These are phyloP conservation scores for Myodes glareolus DNA, from an alignment of 2,113 vertebrate genomes.

Conservation along the genomic window DNA sequence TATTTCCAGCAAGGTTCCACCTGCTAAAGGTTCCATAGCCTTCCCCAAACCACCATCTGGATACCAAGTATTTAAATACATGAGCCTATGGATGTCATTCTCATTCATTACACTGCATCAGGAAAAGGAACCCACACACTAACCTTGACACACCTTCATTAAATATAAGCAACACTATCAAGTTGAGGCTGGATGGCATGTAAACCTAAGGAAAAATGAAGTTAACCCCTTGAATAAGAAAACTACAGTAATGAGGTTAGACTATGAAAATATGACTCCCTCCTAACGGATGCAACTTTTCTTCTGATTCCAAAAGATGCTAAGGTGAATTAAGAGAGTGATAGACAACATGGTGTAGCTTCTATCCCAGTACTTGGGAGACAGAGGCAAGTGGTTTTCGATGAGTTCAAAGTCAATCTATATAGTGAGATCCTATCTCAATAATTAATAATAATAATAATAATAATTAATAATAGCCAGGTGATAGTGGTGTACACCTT, in stretches of 20 bases:
- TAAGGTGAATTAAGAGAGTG: constrained; percentile 39
- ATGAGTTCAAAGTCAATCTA: background rate
- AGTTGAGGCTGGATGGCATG: constrained; percentile 16
- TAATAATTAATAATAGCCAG: background rate
- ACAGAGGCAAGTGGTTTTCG: background rate
- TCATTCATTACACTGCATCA: background rate
- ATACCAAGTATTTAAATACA: background rate
- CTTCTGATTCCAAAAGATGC: constrained; percentile 7
- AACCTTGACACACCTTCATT: background rate
- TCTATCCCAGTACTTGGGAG: background rate
- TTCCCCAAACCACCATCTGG: background rate
- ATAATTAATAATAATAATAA: background rate
- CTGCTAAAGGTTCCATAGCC: background rate
- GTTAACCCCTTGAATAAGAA: background rate
- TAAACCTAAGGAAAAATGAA: background rate
- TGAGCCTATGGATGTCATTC: background rate
- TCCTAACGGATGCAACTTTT: constrained; percentile 1
- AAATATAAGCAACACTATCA: constrained; percentile 15
- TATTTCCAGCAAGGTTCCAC: background rate
- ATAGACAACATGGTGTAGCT: background rate
- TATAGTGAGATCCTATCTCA: background rate
- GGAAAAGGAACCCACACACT: constrained; percentile 22
- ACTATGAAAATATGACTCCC: background rate
- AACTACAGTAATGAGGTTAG: constrained; percentile 8
- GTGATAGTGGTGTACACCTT: background rate